Percentiles rank a stretch among this genome's conserved stretches.
phyloP scores from a whole-genome alignment of 2,797 vertebrate genomes.

The Corythornis leucogaster region DNA sequence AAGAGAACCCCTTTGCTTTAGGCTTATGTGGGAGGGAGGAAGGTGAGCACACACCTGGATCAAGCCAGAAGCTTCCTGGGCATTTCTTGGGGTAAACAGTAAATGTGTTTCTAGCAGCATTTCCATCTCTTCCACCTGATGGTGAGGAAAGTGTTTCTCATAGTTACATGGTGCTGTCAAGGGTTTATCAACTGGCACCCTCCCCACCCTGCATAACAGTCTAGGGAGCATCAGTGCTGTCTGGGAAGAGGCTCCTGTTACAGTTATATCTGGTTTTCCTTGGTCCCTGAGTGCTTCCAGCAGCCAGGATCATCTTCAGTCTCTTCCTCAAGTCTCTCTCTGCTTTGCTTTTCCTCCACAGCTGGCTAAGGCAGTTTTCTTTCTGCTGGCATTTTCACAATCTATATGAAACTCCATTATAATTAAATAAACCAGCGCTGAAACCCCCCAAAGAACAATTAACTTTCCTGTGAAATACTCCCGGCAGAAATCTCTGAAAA shows the following conservation, averaged over 20 bases:
- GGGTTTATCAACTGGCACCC: not conserved
- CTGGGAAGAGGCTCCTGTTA: not conserved
- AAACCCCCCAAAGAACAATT: constrained; percentile 77
- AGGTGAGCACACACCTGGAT: not conserved
- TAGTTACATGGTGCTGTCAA: not conserved
- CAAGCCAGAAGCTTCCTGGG: not conserved
- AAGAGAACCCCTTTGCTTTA: not conserved
- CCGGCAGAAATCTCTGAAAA: constrained; percentile 75
- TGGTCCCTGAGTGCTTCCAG: not conserved
- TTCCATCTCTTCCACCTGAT: not conserved
- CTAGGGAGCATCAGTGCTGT: not conserved
- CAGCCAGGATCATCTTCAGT: not conserved
- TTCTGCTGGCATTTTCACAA: constrained; percentile 65
- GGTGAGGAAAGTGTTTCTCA: not conserved
- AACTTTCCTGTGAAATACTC: constrained; percentile 74
- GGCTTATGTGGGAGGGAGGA: not conserved
- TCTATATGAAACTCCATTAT: constrained; percentile 63
- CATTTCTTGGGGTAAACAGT: not conserved
- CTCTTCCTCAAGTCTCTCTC: not conserved
- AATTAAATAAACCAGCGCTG: constrained; percentile 77
- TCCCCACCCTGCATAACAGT: not conserved
- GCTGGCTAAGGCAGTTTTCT: constrained; percentile 42
- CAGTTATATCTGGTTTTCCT: not conserved
- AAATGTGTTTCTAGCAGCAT: not conserved
- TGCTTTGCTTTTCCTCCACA: not conserved